Percentiles rank a stretch among this genome's conserved stretches.
Conservation (phyloP, 2,888 invertebrate species). For the Noctua pronuba region DNA sequence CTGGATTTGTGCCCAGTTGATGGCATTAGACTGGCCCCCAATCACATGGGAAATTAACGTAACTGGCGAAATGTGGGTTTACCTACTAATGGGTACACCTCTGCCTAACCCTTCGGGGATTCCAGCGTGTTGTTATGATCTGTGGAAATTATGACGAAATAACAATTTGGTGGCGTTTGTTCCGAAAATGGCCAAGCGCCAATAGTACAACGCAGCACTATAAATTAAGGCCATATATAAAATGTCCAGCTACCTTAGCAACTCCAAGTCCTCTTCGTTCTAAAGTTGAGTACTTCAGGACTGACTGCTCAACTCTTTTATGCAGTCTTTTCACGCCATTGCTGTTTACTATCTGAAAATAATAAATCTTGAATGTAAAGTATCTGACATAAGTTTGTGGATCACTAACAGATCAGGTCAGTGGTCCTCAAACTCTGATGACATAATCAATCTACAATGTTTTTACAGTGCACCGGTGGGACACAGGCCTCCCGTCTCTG, state of each 20-base stretch:
- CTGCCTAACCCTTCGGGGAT: background rate
- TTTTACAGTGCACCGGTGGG: background rate
- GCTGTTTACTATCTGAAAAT: conserved; percentile 92
- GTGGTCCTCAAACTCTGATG: background rate
- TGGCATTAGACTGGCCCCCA: too few relatives aligned
- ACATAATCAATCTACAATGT: background rate
- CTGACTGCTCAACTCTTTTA: conserved; percentile 96
- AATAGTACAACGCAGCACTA: background rate
- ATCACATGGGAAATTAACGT: too few relatives aligned
- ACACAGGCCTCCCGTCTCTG: background rate
- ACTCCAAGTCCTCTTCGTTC: conserved; percentile 96
- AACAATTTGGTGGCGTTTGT: background rate
- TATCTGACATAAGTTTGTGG: background rate
- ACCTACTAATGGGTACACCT: background rate
- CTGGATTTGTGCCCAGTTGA: too few relatives aligned
- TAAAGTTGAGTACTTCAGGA: conserved; percentile 96
- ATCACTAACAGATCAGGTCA: background rate
- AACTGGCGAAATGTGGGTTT: too few relatives aligned
- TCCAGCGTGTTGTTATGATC: background rate
- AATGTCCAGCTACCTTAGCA: conserved; percentile 92
- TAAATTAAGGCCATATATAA: background rate
- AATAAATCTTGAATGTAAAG: conserved; percentile 1
- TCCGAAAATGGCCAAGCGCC: background rate
- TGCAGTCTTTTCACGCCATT: conserved; percentile 96
- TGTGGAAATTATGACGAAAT: background rate